Conservation (phyloP, 2,113 vertebrate genomes). For the Engystomops pustulosus region DNA sequence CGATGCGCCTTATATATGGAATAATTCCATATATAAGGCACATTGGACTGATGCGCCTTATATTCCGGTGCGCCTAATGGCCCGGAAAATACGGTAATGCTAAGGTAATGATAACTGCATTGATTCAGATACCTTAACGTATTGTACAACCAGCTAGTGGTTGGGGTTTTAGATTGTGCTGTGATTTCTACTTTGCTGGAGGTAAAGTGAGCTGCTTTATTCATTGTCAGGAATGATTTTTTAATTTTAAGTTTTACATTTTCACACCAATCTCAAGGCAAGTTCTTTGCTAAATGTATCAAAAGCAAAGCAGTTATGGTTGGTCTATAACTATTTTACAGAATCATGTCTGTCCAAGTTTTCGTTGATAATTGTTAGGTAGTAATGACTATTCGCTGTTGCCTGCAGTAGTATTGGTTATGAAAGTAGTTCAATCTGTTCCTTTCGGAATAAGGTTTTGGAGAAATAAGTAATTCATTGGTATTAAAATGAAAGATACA, state of each 20-base stretch:
- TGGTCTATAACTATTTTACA: background rate
- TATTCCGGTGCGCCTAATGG: too few relatives aligned
- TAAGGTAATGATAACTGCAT: too few relatives aligned
- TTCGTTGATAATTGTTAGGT: background rate
- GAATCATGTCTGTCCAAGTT: slow-evolving; percentile 15
- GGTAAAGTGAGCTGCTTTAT: background rate
- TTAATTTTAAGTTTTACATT: background rate
- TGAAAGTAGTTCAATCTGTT: slow-evolving; percentile 40
- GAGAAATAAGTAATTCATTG: background rate
- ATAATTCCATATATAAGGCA: too few relatives aligned
- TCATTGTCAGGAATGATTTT: too few relatives aligned
- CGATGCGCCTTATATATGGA: too few relatives aligned
- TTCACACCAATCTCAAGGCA: background rate
- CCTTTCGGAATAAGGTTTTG: slow-evolving; percentile 7
- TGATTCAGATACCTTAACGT: too few relatives aligned
- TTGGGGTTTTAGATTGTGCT: background rate
- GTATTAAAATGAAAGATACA: slow-evolving; percentile 19
- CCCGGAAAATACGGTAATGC: too few relatives aligned
- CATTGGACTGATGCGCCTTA: too few relatives aligned
- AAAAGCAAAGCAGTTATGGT: background rate
- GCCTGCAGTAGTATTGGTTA: background rate
- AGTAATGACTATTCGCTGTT: slow-evolving; percentile 33
- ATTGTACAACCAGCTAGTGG: too few relatives aligned
- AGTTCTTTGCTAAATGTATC: background rate
- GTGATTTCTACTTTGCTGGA: background rate